Percentiles rank a stretch among this genome's conserved stretches.
These are phyloP conservation scores for Enhydra lutris DNA, from an alignment of 2,113 vertebrate species.

Conservation along the genomic window DNA sequence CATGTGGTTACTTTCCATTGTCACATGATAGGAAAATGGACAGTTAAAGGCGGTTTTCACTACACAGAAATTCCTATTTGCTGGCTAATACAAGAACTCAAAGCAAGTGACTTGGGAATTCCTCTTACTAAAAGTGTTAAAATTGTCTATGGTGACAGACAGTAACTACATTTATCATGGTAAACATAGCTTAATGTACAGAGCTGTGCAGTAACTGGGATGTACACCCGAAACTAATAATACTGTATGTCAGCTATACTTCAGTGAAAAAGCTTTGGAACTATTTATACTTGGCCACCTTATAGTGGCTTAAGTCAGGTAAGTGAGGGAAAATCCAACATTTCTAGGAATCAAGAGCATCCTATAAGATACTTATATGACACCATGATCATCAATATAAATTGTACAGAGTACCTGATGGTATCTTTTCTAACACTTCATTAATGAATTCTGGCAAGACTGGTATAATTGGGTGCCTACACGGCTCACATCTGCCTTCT, in stretches of 20 bases:
- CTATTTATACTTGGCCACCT: not conserved
- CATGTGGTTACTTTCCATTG: slow-evolving; percentile 23
- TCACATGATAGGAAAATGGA: slow-evolving; percentile 19
- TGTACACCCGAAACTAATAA: not conserved
- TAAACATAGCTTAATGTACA: not conserved
- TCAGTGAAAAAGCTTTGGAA: not conserved
- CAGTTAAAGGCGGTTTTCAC: slow-evolving; percentile 24
- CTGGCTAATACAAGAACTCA: not conserved
- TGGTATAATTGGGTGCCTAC: not conserved
- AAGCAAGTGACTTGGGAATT: not conserved
- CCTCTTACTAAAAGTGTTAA: not conserved
- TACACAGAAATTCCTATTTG: not conserved
- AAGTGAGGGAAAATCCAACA: not conserved
- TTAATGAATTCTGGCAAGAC: not conserved
- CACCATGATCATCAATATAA: not conserved
- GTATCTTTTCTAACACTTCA: not conserved
- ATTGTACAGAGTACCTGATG: not conserved
- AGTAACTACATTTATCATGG: not conserved
- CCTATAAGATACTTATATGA: not conserved
- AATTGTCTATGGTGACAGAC: not conserved
- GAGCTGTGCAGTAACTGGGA: not conserved
- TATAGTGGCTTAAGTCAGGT: not conserved
- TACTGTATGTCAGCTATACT: not conserved
- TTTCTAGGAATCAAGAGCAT: not conserved
- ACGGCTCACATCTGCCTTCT: not conserved